A percentile compares a stretch with the other conserved stretches of the same genome.
phyloP scores from a whole-genome alignment of 2,888 invertebrate genomes.

The Schizaphis graminum region DNA sequence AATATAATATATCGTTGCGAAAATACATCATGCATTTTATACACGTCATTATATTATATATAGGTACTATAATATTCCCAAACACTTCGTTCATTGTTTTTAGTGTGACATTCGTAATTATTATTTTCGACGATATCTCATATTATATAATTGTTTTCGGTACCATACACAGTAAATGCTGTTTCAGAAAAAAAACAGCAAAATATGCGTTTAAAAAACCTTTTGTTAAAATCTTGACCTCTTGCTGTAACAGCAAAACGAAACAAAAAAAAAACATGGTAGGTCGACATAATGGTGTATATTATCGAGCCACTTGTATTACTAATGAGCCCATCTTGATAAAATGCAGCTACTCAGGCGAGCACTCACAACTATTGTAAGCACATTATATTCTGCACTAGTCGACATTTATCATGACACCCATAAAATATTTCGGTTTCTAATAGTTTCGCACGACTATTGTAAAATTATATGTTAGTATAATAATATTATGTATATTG shows the following conservation, averaged over 20 bases:
- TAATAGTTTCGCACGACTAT: neutral
- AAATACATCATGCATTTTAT: slow-evolving; percentile 32
- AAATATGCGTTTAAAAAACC: neutral
- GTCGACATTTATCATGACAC: neutral
- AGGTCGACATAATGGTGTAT: neutral
- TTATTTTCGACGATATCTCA: slow-evolving; percentile 9
- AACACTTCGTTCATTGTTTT: slow-evolving; percentile 43
- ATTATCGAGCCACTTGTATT: neutral
- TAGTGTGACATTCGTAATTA: slow-evolving; percentile 5
- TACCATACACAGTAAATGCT: neutral
- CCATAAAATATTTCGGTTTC: neutral
- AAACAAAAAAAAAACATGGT: neutral
- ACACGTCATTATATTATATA: slow-evolving; percentile 43
- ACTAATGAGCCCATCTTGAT: neutral
- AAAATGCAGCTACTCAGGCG: neutral
- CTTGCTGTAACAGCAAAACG: slow-evolving; percentile 1
- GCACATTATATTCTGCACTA: neutral
- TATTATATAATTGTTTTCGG: neutral
- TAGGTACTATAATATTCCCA: neutral
- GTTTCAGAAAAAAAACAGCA: neutral
- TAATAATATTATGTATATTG: neutral
- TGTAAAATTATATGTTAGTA: neutral
- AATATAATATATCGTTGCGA: neutral
- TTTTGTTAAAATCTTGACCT: slow-evolving; percentile 3
- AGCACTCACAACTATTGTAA: neutral